These are phyloP conservation scores for Drosophila helvetica DNA, from an alignment of 2,888 invertebrate genomes.

Conservation along the genomic window DNA sequence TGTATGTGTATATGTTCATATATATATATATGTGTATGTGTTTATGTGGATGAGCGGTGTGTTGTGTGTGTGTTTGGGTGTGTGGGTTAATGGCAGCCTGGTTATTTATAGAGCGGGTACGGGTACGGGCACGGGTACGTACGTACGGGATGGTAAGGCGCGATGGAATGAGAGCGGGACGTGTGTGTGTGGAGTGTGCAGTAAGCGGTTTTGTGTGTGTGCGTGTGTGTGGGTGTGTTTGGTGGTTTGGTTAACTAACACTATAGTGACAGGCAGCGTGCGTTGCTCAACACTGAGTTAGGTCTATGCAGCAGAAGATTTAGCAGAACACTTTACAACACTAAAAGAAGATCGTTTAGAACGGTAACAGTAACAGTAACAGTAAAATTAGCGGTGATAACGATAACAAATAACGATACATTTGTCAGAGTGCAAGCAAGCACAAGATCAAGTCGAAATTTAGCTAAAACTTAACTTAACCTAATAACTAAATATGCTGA, in stretches of 20 bases:
- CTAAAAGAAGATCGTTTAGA: conserved; percentile 8
- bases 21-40: conserved; percentile 35
- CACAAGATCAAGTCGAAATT: conserved; percentile 13
- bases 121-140: background rate
- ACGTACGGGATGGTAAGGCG: background rate
- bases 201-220: background rate
- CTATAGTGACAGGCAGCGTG: conserved; percentile 34
- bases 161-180: background rate
- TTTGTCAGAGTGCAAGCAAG: conserved; percentile 13
- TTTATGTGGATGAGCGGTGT: conserved; percentile 15
- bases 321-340: conserved; percentile 30
- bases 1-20: conserved; percentile 39
- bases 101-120: background rate
- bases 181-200: background rate
- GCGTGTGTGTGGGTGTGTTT: conserved; percentile 15
- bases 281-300: conserved; percentile 22
- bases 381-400: background rate
- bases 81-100: background rate
- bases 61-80: conserved; percentile 14
- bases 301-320: conserved; percentile 11
- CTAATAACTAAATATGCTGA: conserved; percentile 38
- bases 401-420: background rate
- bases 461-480: conserved; percentile 36
- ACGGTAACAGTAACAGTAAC: background rate
- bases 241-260: conserved; percentile 5